Evolutionary conservation across 2,113 vertebrate genomes (phyloP).

Genomic region (Cranoglanis bouderius): DNA sequence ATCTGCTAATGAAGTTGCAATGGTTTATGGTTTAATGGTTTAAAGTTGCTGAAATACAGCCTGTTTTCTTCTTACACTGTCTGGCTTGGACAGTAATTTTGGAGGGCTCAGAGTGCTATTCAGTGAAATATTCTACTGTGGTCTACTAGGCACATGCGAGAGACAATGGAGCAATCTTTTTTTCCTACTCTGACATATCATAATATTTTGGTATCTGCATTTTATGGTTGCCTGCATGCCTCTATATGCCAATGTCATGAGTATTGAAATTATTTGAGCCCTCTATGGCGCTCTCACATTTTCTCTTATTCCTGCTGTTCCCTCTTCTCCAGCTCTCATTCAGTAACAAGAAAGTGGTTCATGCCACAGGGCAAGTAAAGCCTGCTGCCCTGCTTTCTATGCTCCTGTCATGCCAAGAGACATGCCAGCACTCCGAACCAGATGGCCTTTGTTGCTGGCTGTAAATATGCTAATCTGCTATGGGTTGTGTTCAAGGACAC

Average conservation of each 20-base stretch:
- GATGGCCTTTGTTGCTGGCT: constrained; percentile 28
- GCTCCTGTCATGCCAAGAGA: not conserved
- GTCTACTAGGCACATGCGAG: not conserved
- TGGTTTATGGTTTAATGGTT: not conserved
- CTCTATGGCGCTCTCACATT: not conserved
- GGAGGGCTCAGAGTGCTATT: not conserved
- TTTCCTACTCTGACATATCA: not conserved
- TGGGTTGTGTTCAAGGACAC: not conserved
- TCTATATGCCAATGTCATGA: not conserved
- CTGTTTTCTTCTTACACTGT: not conserved
- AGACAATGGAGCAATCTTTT: not conserved
- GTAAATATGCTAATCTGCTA: constrained; percentile 34
- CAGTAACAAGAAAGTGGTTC: not conserved
- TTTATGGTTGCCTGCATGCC: not conserved
- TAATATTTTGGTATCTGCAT: not conserved
- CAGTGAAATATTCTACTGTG: not conserved
- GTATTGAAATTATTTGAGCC: not conserved
- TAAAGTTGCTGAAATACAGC: not conserved
- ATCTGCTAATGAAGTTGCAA: not conserved
- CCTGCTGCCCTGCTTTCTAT: constrained; percentile 20
- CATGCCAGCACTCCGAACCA: not conserved
- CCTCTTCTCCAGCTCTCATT: not conserved
- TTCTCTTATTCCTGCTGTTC: not conserved
- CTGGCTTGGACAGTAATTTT: no score
- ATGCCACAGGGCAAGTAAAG: not conserved